Percentiles rank a stretch among this genome's conserved stretches.
Evolutionary conservation across 1,140 invertebrate genomes (phyloP).

Genomic region (Ladona fulva): DNA sequence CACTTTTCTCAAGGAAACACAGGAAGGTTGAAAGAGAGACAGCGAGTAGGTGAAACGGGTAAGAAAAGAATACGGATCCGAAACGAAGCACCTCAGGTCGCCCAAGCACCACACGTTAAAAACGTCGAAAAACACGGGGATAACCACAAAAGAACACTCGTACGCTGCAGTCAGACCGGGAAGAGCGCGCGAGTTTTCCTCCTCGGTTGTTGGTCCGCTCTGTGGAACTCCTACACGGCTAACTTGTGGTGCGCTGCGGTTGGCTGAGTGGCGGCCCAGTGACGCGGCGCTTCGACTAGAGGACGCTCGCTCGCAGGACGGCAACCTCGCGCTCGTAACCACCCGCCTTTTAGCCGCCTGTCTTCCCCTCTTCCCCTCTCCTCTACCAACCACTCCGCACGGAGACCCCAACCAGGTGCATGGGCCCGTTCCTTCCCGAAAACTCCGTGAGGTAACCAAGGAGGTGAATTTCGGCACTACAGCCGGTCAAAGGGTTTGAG

Average conservation of each 20-base stretch:
- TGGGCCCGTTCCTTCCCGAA: too few species aligned
- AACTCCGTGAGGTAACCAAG: too few species aligned
- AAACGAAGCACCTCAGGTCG: neutral
- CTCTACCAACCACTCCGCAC: neutral
- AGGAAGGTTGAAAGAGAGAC: neutral
- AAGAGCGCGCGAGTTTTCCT: neutral
- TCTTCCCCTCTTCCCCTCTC: neutral
- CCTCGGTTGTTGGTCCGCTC: conserved; percentile 5
- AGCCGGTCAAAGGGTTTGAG: too few species aligned
- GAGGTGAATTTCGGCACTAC: too few species aligned
- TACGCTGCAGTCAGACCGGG: neutral
- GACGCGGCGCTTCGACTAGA: neutral
- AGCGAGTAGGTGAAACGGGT: neutral
- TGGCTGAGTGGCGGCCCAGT: neutral
- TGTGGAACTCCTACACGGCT: neutral
- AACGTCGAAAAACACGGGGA: neutral
- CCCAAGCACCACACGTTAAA: neutral
- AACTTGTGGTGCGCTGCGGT: conserved; percentile 6
- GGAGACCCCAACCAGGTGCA: too few species aligned
- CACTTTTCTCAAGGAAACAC: neutral
- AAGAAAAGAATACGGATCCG: neutral
- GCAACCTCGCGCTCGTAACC: neutral
- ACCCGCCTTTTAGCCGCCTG: neutral
- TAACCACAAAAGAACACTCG: neutral
- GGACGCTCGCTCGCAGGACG: neutral